Evolutionary conservation across 2,113 vertebrate species (phyloP).

Genomic region (Vanacampus margaritifer): DNA sequence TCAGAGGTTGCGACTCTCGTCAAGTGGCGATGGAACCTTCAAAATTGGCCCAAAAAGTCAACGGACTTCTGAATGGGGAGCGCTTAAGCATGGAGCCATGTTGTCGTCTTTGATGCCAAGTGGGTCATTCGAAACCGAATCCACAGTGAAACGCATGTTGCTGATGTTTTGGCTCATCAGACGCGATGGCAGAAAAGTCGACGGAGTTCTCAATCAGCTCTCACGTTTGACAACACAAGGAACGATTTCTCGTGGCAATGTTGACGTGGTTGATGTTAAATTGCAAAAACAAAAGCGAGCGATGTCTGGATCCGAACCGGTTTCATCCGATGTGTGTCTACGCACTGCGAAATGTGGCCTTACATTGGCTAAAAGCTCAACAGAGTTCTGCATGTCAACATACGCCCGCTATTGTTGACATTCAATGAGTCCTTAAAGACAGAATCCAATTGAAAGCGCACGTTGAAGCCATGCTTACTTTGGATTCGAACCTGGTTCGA

Average conservation of each 20-base stretch:
- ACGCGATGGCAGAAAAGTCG: neutral
- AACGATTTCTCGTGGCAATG: too few species aligned
- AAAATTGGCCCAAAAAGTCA: neutral
- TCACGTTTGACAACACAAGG: neutral
- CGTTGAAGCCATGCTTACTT: neutral
- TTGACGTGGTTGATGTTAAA: too few species aligned
- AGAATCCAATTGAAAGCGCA: neutral
- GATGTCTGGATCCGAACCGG: neutral
- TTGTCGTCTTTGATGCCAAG: neutral
- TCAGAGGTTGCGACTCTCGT: neutral
- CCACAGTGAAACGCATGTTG: neutral
- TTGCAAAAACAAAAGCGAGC: neutral
- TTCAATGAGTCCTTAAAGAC: neutral
- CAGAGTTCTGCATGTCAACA: neutral
- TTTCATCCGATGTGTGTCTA: neutral
- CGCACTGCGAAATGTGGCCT: neutral
- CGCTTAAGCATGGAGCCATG: neutral
- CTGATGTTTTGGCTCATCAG: neutral
- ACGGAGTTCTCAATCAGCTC: neutral
- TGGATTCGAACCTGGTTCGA: too few species aligned
- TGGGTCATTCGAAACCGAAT: neutral
- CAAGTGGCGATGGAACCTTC: neutral
- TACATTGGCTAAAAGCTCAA: neutral
- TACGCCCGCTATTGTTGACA: neutral
- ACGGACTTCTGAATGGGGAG: neutral